A percentile compares a stretch with the other conserved stretches of the same genome.
phyloP scores from a whole-genome alignment of 1,140 invertebrate genomes.

The Ridgeia piscesae region DNA sequence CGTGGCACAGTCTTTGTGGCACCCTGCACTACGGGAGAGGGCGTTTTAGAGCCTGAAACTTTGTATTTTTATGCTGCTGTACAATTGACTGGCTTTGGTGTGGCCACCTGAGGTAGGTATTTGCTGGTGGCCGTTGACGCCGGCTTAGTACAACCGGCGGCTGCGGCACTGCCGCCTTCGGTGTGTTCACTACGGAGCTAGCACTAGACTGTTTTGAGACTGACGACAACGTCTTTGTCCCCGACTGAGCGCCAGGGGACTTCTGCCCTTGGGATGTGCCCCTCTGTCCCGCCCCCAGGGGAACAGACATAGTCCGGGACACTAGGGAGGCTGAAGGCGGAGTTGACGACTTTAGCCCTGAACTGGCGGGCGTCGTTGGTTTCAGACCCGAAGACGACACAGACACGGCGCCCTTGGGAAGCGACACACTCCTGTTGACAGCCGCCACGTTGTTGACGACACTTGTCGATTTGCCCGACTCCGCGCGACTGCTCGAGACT shows the following conservation, averaged over 20 bases:
- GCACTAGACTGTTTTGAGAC: conserved; percentile 3
- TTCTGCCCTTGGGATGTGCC: conserved; percentile 7
- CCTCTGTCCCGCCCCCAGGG: background rate
- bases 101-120: background rate
- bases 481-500: background rate
- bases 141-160: background rate
- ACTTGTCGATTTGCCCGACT: background rate
- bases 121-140: background rate
- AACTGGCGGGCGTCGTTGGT: background rate
- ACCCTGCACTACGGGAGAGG: background rate
- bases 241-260: conserved; percentile 7
- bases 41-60: background rate
- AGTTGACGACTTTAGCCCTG: background rate
- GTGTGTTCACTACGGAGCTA: background rate
- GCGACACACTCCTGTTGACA: background rate
- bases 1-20: background rate
- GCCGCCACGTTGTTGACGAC: background rate
- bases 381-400: background rate
- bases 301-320: background rate
- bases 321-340: background rate
- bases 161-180: background rate
- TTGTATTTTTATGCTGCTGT: background rate
- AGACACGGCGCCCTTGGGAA: background rate
- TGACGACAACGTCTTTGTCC: background rate
- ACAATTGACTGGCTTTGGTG: background rate